These are phyloP conservation scores for Baronia brevicornis DNA, from an alignment of 2,888 invertebrate genomes.

Conservation along the genomic window DNA sequence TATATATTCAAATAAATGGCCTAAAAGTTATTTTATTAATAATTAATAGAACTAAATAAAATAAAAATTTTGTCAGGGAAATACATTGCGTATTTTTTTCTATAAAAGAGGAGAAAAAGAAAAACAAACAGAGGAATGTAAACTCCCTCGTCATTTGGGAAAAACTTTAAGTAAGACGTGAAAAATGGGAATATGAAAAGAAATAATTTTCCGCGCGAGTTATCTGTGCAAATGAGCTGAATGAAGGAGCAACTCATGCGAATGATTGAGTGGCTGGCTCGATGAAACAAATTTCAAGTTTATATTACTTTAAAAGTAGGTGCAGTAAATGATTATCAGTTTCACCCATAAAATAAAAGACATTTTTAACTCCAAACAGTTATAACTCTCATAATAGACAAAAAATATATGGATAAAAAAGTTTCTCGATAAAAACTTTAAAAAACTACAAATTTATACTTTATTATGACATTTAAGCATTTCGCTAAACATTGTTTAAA, in stretches of 20 bases:
- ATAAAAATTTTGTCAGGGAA: slow-evolving; percentile 22
- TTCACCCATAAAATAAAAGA: too few species aligned
- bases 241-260: slow-evolving; percentile 63
- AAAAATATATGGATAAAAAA: too few species aligned
- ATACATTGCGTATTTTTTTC: slow-evolving; percentile 22
- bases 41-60: slow-evolving; percentile 23
- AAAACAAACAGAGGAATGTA: slow-evolving; percentile 53
- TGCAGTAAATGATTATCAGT: too few species aligned
- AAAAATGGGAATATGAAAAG: slow-evolving; percentile 74
- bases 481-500: too few species aligned
- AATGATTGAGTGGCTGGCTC: slow-evolving; percentile 64
- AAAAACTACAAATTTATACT: too few species aligned
- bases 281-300: slow-evolving; percentile 64
- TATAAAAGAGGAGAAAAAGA: slow-evolving; percentile 28
- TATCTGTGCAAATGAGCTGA: slow-evolving; percentile 75
- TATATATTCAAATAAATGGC: too few species aligned
- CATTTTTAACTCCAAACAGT: too few species aligned
- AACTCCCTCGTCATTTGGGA: slow-evolving; percentile 43
- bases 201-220: slow-evolving; percentile 75
- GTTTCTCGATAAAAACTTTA: too few species aligned
- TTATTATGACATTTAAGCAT: too few species aligned
- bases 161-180: slow-evolving; percentile 72
- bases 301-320: too few species aligned
- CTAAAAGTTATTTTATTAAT: too few species aligned
- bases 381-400: too few species aligned